Evolutionary conservation across 2,113 vertebrate genomes (phyloP), one percentile per base, ranked within the genome.

Genomic region (Lasiurus cinereus): DNA sequence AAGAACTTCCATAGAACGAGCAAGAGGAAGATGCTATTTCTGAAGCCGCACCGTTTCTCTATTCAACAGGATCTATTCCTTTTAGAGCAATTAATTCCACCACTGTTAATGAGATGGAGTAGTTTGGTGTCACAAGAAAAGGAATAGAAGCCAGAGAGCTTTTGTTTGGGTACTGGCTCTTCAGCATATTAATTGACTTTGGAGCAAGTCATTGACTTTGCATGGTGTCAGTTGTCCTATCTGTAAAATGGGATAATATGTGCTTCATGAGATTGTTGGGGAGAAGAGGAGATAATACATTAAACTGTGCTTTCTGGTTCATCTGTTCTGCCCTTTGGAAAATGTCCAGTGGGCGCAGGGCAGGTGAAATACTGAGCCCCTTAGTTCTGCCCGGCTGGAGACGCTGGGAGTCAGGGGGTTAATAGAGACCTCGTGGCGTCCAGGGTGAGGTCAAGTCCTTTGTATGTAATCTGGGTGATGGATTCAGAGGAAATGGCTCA

Each of bases 321-420:
- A 59, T 52, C 91, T 36, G 27, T 59, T 69, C 76, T 95, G 59
- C 29, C 76, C 52, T 90, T 90, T 93, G 16, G 72, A 88, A 92
- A 88, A 72, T 24, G 90, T 29, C 83, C 80, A 82, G 59, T 1
- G 11, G 83, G 4, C 62, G 36, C 69, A 62, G 4, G 52, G 24
- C 52, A 82, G 84, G 69, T 31, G 56, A 72, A 92, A 72, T 39
- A 22, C 80, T 88, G 91, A 97, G 21, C 21, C 72, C 70, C 21
- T 96, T 96, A 83, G 72, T 96, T 95, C 95, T 94, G 95, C 94
- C 88, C 94, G 77, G 31, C 43, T 91, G 93, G 93, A 90, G 67
- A 82, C 39, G 31, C 27, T 90, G 72, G 21, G 27, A 97, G 59
- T 64, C 73, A 69, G 67, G n/a, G 66, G 62, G 15, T 54, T 95